These are phyloP conservation scores for Drosophila ironensis DNA, from an alignment of 1,140 invertebrate genomes.

Conservation along the genomic window DNA sequence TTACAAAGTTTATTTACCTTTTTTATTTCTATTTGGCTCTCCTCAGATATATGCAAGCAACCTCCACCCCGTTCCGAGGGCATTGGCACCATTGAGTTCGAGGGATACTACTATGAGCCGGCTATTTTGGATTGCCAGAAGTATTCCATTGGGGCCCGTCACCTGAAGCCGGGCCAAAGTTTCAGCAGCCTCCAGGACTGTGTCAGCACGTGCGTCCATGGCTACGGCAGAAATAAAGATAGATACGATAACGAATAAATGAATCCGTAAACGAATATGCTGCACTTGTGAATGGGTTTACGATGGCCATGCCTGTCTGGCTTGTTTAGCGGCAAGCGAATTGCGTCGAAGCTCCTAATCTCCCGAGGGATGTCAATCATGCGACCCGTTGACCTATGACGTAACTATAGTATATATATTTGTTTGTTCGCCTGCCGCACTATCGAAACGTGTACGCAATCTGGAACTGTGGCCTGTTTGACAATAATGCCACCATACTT, in stretches of 20 bases:
- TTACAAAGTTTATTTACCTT: neutral
- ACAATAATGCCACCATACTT: constrained; percentile 3
- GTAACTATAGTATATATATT: too few species aligned
- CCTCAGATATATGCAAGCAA: constrained; percentile 55
- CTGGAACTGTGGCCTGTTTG: neutral
- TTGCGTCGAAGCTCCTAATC: constrained; percentile 23
- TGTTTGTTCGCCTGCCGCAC: constrained; percentile 28
- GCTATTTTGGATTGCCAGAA: constrained; percentile 48
- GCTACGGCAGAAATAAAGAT: constrained; percentile 52
- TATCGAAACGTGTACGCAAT: constrained; percentile 8
- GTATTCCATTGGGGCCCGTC: constrained; percentile 68
- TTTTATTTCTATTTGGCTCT: neutral
- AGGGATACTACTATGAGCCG: constrained; percentile 68
- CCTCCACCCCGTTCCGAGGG: constrained; percentile 68
- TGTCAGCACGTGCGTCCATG: constrained; percentile 58
- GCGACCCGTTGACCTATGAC: constrained; percentile 33
- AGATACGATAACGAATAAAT: constrained; percentile 42
- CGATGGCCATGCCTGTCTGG: too few species aligned
- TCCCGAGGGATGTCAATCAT: constrained; percentile 19
- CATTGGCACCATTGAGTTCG: constrained; percentile 72
- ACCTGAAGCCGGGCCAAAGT: constrained; percentile 60
- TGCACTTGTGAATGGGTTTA: too few species aligned
- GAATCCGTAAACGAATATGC: constrained; percentile 37
- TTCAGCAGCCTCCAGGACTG: constrained; percentile 70
- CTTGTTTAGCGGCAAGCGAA: constrained; percentile 3